Conservation (phyloP, 2,113 vertebrate species). For the Syngnathus typhle region DNA sequence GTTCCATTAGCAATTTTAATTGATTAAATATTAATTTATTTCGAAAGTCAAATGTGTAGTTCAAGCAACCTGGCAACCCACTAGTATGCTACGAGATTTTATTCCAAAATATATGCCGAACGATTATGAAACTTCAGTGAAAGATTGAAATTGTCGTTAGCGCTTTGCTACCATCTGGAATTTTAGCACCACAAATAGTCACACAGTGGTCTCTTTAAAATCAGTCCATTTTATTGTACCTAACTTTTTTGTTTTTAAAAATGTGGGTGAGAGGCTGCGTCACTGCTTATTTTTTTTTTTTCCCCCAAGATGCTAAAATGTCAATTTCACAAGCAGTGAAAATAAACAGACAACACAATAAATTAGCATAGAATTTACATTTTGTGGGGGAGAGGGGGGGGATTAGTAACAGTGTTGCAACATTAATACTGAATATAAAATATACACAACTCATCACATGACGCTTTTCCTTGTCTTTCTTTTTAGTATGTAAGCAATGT, state of each 20-base stretch:
- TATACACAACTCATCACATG: constrained; percentile 94
- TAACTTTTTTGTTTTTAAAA: constrained; percentile 72
- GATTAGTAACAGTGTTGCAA: constrained; percentile 94
- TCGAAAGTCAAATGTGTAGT: no score
- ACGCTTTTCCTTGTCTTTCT: constrained; percentile 50
- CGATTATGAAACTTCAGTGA: neutral
- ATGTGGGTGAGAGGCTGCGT: constrained; percentile 77
- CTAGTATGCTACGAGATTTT: neutral
- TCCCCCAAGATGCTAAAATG: constrained; percentile 76
- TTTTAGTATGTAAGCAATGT: constrained; percentile 74
- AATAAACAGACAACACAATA: constrained; percentile 92
- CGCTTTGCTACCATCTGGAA: neutral
- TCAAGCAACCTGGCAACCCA: no score
- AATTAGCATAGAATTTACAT: constrained; percentile 99
- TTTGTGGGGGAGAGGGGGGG: constrained; percentile 59
- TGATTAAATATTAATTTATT: no score
- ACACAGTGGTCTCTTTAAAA: constrained; percentile 68
- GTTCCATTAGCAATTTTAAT: neutral
- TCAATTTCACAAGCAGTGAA: constrained; percentile 82
- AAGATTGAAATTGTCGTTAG: neutral
- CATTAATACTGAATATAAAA: constrained; percentile 99
- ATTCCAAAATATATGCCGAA: neutral
- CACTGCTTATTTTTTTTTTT: constrained; percentile 76
- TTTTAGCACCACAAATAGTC: neutral
- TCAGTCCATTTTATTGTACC: constrained; percentile 84